Evolutionary conservation across 2,113 vertebrate species (phyloP), one percentile per base, ranked within the genome.

Genomic region (Gambusia affinis): DNA sequence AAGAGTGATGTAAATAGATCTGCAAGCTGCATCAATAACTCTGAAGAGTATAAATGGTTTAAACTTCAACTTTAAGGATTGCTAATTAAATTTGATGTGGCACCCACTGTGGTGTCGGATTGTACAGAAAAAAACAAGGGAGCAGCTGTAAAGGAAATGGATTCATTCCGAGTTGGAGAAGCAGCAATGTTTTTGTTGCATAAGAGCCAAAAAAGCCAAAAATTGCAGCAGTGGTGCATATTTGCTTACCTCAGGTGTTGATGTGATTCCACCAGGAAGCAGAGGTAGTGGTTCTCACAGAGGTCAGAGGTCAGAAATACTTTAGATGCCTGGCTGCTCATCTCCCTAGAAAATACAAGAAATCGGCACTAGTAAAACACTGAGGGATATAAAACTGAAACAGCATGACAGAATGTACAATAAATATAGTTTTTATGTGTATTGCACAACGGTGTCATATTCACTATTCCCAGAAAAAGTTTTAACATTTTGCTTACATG

Each of bases 291-390:
- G 82, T 97, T 98, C 66, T 98, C 97, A 88, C 97, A 99, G 7
- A 99, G 91, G 83, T 99, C 98, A 8, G 96, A 94, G 27, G 96
- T 97, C 91, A 98, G 95, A 84, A 99, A 99, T 22, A 98, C 96
- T 93, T 99, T 99, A 0, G 97, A 95, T 0, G 98, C 96, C 78
- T 97, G 97, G 86, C 96, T 96, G 89, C 95, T 98, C 93, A 97
- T 97, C 92, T 98, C 96, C 85, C 98, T 99, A 81, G 1, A 83
- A 85, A 67, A 2, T 19, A 60, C 24, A 67, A 57, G 19, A 3
- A 12, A 31, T 17, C 29, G 66, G 17, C 0, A 19, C 17, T 47
- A 5, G 44, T 47, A 47, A 47, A 19, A 47, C 17, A 7, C 17
- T 5, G 1, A 44, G 42, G 42, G 14, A 44, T 5, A 44, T 15